phyloP scores from a whole-genome alignment of 2,113 vertebrate genomes.

The Platanista minor region DNA sequence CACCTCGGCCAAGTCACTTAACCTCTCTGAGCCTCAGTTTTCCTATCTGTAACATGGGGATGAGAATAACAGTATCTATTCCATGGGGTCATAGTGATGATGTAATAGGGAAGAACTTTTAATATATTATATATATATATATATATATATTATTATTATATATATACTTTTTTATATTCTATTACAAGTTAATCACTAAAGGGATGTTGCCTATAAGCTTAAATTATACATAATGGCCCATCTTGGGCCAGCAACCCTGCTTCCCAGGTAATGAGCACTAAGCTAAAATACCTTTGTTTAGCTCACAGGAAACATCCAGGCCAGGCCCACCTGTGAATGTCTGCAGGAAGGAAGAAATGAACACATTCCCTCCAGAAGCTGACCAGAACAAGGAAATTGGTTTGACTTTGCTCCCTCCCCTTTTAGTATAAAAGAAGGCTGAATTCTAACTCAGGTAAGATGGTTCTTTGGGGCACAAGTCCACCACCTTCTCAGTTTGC shows the following conservation, averaged over 20 bases:
- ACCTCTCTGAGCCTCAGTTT: neutral
- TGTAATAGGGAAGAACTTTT: neutral
- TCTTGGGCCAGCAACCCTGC: neutral
- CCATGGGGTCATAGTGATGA: neutral
- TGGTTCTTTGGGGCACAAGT: neutral
- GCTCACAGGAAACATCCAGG: neutral
- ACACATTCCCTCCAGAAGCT: neutral
- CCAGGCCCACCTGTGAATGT: neutral
- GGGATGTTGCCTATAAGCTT: neutral
- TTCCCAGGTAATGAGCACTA: neutral
- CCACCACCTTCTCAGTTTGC: neutral
- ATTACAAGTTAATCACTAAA: neutral
- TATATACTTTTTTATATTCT: too few relatives aligned
- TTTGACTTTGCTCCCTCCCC: neutral
- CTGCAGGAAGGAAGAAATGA: neutral
- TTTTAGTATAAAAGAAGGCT: neutral
- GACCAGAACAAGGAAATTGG: neutral
- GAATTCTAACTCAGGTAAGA: neutral
- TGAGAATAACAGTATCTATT: neutral
- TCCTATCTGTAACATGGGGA: neutral
- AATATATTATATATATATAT: too few relatives aligned
- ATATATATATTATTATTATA: too few relatives aligned
- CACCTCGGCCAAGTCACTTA: neutral
- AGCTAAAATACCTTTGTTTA: neutral
- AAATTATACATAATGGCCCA: neutral